phyloP scores from a whole-genome alignment of 2,888 invertebrate genomes.

The Andrena dorsata region DNA sequence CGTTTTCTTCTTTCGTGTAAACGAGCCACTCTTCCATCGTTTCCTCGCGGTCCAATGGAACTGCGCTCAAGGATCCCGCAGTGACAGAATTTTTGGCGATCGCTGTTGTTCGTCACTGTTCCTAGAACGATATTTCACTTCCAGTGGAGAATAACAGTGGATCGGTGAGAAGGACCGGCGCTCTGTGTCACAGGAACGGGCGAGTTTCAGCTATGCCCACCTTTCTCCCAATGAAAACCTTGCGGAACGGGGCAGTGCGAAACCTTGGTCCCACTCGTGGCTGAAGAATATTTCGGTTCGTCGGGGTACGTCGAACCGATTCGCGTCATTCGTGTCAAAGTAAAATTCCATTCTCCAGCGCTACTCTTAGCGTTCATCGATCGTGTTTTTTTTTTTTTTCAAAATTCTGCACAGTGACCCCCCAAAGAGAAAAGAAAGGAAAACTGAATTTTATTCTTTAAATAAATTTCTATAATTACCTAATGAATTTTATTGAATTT shows the following conservation, averaged over 20 bases:
- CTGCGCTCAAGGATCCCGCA: not conserved
- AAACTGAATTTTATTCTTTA: too few relatives aligned
- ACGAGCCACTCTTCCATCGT: not conserved
- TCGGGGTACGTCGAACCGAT: not conserved
- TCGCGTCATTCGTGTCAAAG: not conserved
- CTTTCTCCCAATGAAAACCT: constrained; percentile 17
- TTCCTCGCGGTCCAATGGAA: not conserved
- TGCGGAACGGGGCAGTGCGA: not conserved
- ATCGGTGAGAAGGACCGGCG: too few relatives aligned
- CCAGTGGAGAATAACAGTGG: not conserved
- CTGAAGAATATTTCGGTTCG: not conserved
- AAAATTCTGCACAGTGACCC: not conserved
- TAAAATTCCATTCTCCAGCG: not conserved
- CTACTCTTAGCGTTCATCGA: not conserved
- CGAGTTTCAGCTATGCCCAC: not conserved
- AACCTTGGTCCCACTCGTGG: not conserved
- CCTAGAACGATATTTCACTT: not conserved
- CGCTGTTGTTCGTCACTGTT: not conserved
- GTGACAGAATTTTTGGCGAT: not conserved
- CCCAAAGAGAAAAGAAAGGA: too few relatives aligned
- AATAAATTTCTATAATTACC: too few relatives aligned
- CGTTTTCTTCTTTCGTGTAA: not conserved
- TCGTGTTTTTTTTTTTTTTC: not conserved
- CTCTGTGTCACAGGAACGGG: not conserved
- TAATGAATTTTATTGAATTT: too few relatives aligned